These are phyloP conservation scores for Takifugu ocellatus DNA, from an alignment of 2,797 vertebrate species.

Conservation along the genomic window DNA sequence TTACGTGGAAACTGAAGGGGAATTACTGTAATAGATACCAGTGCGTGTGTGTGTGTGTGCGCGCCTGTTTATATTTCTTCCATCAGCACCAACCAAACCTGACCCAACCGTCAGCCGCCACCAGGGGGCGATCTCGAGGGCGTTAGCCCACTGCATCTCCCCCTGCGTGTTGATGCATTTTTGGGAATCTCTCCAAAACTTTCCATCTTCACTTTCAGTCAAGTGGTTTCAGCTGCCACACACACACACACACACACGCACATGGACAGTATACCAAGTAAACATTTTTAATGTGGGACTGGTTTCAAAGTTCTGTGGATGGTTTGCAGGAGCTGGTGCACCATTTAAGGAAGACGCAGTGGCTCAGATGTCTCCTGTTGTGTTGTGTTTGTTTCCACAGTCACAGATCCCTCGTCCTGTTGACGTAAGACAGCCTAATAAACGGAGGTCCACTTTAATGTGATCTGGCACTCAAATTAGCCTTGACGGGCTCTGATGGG, in stretches of 20 bases:
- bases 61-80: no score
- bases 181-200: no score
- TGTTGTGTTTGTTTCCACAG: conserved; percentile 20
- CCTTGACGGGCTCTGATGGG: background rate
- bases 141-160: no score
- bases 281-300: background rate
- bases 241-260: background rate
- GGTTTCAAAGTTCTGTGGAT: background rate
- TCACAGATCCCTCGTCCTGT: conserved; percentile 4
- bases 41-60: background rate
- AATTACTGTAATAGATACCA: conserved; percentile 36
- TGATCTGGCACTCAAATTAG: conserved; percentile 10
- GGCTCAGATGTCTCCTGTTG: conserved; percentile 20
- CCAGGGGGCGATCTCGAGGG: no score
- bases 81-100: no score
- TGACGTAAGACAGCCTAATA: conserved; percentile 2
- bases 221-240: conserved; percentile 7
- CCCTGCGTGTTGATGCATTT: no score
- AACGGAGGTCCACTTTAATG: background rate
- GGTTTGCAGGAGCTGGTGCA: background rate
- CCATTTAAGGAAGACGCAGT: conserved; percentile 1
- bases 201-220: background rate
- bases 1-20: conserved; percentile 46
- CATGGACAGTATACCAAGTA: background rate
- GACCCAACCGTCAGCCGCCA: no score